Conservation (phyloP, 2,797 vertebrate genomes). For the Rousettus madagascariensis region DNA sequence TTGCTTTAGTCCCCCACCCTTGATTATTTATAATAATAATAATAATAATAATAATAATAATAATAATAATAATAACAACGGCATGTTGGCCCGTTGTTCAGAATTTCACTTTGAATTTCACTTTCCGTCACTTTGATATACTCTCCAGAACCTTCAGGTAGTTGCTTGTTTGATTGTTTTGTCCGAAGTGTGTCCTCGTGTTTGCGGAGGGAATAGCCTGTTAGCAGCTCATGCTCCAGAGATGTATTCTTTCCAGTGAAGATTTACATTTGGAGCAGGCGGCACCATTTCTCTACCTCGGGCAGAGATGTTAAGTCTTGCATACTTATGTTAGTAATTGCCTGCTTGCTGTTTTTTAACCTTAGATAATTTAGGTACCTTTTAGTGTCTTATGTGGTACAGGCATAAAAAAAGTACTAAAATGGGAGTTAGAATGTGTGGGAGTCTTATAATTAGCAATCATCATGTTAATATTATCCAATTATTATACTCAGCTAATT, state of each 20-base stretch:
- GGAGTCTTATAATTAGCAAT: neutral
- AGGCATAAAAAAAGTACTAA: neutral
- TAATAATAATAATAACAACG: too few species aligned
- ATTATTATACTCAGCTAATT: neutral
- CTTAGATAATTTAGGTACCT: neutral
- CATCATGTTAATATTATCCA: neutral
- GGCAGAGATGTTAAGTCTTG: neutral
- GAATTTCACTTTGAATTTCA: neutral
- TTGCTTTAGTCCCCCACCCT: neutral
- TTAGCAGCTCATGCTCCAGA: neutral
- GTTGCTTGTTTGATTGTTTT: neutral
- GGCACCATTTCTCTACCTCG: neutral
- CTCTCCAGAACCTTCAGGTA: neutral
- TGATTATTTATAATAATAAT: neutral
- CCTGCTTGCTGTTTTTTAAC: neutral
- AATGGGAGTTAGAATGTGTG: neutral
- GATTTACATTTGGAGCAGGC: neutral
- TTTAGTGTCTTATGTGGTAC: neutral
- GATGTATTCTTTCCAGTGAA: neutral
- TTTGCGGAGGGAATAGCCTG: neutral
- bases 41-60: too few species aligned
- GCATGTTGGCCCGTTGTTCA: neutral
- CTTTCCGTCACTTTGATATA: neutral
- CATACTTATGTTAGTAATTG: neutral
- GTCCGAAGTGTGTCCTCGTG: neutral